Base-by-base conservation (phyloP, 2,113 vertebrate species). In the Cisticola juncidis region DNA sequence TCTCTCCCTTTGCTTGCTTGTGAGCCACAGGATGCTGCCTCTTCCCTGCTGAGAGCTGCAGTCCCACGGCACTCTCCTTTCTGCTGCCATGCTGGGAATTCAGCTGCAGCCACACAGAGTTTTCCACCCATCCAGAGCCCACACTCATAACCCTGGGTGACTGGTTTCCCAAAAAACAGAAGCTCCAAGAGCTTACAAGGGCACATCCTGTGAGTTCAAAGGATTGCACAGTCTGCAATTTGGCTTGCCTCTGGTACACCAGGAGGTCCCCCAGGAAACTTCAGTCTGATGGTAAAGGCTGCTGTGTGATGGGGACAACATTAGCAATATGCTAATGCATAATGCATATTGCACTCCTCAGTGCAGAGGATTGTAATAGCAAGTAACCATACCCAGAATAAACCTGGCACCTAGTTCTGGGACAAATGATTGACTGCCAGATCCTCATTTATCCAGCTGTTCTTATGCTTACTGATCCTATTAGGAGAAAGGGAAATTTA, bases 341-440 rank as follows among this genome's bases (percentile, higher is more conserved):
- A 79, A 85, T 62, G 82, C 40, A 56, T 36, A 45, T 6, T n/a
- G 78, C 51, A 50, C 44, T 87, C 26, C 56, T 79, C 29, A 29
- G 60, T 14, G 77, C 51, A 89, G 80, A 65, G 65, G 53, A 56
- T 60, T 90, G 85, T 48, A 80, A 83, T 7, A 78, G 71, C 47
- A 62, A 92, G 56, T 56, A 92, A 79, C 56, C 20, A 68, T 8
- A 88, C 48, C 48, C 7, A 3, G 42, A 94, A 81, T 50, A 78
- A 93, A 97, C 31, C 57, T 61, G 72, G 77, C 53, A 87, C 35
- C 83, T 54, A 81, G 57, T 69, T 71, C 86, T 60, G 56, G 88
- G 81, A 77, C 88, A 91, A 83, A 70, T 0, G 7, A 88, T 13
- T 38, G 80, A 76, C 76, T 73, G 88, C 68, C 47, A 64, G 60